phyloP scores from a whole-genome alignment of 2,113 vertebrate genomes.

The Neolamprologus longior region DNA sequence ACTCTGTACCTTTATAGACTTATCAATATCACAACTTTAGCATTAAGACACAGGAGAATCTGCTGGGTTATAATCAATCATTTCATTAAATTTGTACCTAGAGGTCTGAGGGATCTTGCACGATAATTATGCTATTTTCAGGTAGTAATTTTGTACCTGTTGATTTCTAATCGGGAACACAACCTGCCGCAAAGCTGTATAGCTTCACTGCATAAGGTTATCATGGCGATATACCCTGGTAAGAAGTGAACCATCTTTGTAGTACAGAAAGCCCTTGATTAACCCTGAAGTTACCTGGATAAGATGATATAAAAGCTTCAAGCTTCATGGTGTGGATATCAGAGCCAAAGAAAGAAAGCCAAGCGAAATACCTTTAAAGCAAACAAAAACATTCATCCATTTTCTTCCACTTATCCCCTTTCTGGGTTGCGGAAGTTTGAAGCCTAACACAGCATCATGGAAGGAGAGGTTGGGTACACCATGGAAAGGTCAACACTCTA shows the following conservation, averaged over 20 bases:
- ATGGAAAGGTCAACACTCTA: background rate
- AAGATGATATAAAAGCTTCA: background rate
- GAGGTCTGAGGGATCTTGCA: background rate
- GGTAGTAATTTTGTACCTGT: background rate
- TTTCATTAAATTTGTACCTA: background rate
- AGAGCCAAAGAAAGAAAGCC: background rate
- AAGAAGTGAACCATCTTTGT: background rate
- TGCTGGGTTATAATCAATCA: background rate
- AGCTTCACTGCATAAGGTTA: background rate
- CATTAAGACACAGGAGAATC: background rate
- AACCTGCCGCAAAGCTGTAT: background rate
- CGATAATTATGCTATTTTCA: rapidly evolving
- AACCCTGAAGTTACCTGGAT: background rate
- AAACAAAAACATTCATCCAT: background rate
- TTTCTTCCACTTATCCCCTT: background rate
- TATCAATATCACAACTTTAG: background rate
- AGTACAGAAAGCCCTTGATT: background rate
- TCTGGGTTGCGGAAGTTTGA: background rate
- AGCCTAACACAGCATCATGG: background rate
- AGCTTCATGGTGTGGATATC: background rate
- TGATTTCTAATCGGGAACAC: background rate
- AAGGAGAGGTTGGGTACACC: background rate
- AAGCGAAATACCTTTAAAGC: background rate
- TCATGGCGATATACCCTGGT: background rate
- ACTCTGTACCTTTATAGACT: background rate